These are phyloP conservation scores for Aphis craccivora DNA, from an alignment of 1,140 invertebrate genomes.

Conservation along the genomic window DNA sequence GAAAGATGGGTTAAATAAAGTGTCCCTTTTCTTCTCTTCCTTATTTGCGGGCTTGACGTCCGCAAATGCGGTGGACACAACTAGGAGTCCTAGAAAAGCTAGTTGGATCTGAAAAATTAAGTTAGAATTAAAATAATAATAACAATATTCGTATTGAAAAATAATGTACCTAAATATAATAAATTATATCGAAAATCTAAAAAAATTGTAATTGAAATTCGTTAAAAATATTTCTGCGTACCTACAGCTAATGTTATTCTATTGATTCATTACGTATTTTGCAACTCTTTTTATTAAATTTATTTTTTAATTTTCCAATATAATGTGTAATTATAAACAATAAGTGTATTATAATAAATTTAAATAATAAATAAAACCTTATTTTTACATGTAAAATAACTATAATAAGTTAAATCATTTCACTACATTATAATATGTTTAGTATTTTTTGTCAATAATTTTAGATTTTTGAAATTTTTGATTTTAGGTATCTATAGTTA, in stretches of 20 bases:
- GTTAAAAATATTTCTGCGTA: not conserved
- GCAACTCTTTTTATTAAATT: not conserved
- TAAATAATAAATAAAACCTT: not conserved
- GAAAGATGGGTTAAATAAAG: slow-evolving; percentile 1
- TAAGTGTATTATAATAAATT: not conserved
- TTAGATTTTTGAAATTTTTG: too few relatives aligned
- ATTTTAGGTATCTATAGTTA: too few relatives aligned
- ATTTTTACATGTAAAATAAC: not conserved
- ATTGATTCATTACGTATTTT: not conserved
- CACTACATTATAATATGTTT: not conserved
- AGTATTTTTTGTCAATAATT: not conserved
- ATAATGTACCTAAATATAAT: not conserved
- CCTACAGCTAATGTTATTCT: not conserved
- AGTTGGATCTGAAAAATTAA: slow-evolving; percentile 17
- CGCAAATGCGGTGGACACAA: slow-evolving; percentile 21
- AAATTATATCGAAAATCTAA: not conserved
- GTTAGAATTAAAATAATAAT: not conserved
- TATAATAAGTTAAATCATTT: not conserved
- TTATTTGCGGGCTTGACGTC: not conserved
- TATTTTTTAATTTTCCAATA: not conserved
- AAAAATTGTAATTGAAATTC: not conserved
- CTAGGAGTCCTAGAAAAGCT: slow-evolving; percentile 29
- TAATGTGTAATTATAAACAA: not conserved
- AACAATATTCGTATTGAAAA: too few relatives aligned
- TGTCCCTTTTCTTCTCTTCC: not conserved